Percentiles rank a stretch among this genome's conserved stretches.
Conservation (phyloP, 2,888 invertebrate species). For the Lamproptera curius region DNA sequence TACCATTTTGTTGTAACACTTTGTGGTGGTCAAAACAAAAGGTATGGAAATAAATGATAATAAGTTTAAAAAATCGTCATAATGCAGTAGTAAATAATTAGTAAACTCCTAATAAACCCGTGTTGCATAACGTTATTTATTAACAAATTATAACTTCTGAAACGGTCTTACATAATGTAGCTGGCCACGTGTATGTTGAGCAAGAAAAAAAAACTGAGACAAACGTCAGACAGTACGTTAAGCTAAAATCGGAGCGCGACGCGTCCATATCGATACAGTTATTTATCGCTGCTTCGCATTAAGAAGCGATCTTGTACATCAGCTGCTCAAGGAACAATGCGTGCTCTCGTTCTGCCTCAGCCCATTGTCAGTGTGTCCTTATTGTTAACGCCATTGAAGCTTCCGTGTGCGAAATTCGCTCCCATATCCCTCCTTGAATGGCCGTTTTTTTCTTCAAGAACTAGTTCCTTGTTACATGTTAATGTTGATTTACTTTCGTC, state of each 20-base stretch:
- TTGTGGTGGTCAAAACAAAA: no score
- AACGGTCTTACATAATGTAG: no score
- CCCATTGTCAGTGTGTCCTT: conserved; percentile 51
- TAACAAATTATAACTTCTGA: no score
- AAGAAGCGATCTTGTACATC: conserved; percentile 48
- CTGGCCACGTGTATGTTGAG: no score
- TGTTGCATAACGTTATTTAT: no score
- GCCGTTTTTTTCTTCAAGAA: conserved; percentile 43
- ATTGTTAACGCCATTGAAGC: conserved; percentile 64
- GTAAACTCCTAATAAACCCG: no score
- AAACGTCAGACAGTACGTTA: no score
- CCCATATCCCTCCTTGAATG: conserved; percentile 54
- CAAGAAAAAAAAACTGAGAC: no score
- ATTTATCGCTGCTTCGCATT: conserved; percentile 40
- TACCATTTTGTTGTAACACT: no score
- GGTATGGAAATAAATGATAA: no score
- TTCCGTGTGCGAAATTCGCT: conserved; percentile 69
- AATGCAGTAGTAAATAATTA: no score
- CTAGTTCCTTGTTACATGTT: conserved; percentile 66
- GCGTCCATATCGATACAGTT: conserved; percentile 45
- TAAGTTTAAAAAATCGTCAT: no score
- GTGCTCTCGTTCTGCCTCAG: conserved; percentile 55
- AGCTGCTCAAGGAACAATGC: conserved; percentile 57
- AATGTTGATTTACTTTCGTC: conserved; percentile 74
- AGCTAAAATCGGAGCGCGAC: conserved; percentile 23